Evolutionary conservation across 1,140 invertebrate species (phyloP).

Genomic region (Aradophagus sp.): DNA sequence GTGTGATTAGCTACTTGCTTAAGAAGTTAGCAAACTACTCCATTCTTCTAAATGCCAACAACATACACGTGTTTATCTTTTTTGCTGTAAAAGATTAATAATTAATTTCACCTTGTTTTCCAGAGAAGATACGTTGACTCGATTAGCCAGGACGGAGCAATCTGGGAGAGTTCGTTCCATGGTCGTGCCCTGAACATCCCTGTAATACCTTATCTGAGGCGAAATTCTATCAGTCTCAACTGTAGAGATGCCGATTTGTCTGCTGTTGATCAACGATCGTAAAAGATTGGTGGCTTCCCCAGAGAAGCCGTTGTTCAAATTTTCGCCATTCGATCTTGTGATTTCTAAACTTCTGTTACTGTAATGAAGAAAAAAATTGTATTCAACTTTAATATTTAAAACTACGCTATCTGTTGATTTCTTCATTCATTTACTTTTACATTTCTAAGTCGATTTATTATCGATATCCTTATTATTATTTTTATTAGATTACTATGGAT

Average conservation of each 20-base stretch:
- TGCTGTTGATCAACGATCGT: conserved; percentile 82
- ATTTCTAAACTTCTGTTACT: conserved; percentile 73
- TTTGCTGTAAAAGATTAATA: no score
- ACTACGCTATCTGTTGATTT: no score
- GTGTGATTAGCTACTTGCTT: no score
- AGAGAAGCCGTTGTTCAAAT: conserved; percentile 69
- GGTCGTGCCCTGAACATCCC: conserved; percentile 68
- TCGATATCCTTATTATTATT: no score
- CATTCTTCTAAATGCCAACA: no score
- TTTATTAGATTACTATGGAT: no score
- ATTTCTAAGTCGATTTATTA: no score
- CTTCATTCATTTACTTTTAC: no score
- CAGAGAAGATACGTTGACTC: conserved; percentile 66
- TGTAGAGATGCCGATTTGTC: conserved; percentile 80
- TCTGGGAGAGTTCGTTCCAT: conserved; percentile 63
- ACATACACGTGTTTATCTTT: no score
- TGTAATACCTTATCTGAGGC: conserved; percentile 69
- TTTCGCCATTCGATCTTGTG: conserved; percentile 72
- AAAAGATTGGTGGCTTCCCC: conserved; percentile 84
- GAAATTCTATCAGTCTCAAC: conserved; percentile 70
- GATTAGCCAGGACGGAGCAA: conserved; percentile 67
- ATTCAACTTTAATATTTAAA: no score
- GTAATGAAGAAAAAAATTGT: conserved; percentile 38
- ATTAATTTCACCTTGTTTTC: no score
- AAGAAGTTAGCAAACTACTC: no score